phyloP scores from a whole-genome alignment of 1,140 invertebrate species.

The Macrosteles quadrilineatus region DNA sequence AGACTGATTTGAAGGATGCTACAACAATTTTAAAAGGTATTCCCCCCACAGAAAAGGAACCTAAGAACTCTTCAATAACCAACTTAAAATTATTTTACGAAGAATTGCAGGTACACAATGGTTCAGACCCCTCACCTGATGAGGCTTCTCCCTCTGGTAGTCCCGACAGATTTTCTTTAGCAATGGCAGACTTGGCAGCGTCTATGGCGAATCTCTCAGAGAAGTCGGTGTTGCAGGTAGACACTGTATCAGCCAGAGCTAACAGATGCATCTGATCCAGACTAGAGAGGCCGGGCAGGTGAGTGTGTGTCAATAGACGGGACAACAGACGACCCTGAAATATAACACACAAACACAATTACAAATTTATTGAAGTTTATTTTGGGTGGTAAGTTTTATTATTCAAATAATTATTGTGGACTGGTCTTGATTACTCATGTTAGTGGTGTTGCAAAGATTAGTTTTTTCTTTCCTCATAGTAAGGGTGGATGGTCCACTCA shows the following conservation, averaged over 20 bases:
- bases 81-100: too few relatives aligned
- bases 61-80: too few relatives aligned
- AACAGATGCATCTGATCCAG: conserved; percentile 99
- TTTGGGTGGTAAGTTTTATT: neutral
- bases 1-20: too few relatives aligned
- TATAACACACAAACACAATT: conserved; percentile 33
- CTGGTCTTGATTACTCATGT: too few relatives aligned
- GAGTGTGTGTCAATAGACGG: conserved; percentile 90
- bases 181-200: conserved; percentile 68
- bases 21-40: too few relatives aligned
- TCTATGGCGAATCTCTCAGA: conserved; percentile 81
- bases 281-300: conserved; percentile 94
- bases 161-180: conserved; percentile 67
- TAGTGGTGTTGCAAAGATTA: too few relatives aligned
- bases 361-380: neutral
- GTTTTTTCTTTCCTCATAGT: too few relatives aligned
- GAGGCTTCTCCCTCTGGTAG: conserved; percentile 63
- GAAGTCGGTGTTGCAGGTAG: conserved; percentile 86
- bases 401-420: too few relatives aligned
- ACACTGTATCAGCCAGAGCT: conserved; percentile 96
- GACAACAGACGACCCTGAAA: conserved; percentile 70
- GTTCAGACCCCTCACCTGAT: conserved; percentile 48
- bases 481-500: too few relatives aligned
- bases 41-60: too few relatives aligned
- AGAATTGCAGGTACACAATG: too few relatives aligned